These are phyloP conservation scores for Caenorhabditis sp. DNA, from an alignment of 2,888 invertebrate species.

Conservation along the genomic window DNA sequence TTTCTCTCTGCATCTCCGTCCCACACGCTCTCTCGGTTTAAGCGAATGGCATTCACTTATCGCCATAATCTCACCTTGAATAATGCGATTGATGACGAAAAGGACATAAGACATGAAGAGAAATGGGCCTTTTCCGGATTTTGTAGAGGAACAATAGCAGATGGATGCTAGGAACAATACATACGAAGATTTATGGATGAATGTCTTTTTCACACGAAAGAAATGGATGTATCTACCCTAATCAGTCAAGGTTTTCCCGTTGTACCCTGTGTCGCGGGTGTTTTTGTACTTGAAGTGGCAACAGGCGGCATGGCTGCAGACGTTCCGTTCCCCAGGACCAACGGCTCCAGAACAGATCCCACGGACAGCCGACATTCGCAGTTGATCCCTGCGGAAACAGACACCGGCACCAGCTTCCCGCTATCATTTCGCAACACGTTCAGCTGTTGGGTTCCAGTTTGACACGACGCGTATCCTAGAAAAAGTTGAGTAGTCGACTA, in stretches of 20 bases:
- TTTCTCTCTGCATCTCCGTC: conserved; percentile 30
- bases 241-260: conserved; percentile 36
- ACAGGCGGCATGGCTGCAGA: conserved; percentile 36
- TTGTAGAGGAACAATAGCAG: not conserved
- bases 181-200: conserved; percentile 26
- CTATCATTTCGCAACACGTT: conserved; percentile 64
- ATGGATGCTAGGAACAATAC: not conserved
- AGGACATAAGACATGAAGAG: conserved; percentile 7
- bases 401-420: conserved; percentile 52
- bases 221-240: conserved; percentile 1
- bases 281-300: conserved; percentile 40
- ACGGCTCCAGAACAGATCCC: conserved; percentile 41
- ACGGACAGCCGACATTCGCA: conserved; percentile 57
- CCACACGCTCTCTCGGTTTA: not conserved
- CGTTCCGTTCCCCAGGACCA: conserved; percentile 56
- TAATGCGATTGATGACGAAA: conserved; percentile 44
- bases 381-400: conserved; percentile 60
- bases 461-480: conserved; percentile 64
- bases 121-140: not conserved
- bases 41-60: conserved; percentile 59
- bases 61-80: conserved; percentile 61
- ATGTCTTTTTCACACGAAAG: not conserved
- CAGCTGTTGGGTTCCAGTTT: conserved; percentile 61
- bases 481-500: conserved; percentile 24
- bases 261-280: conserved; percentile 10